Base-by-base conservation (phyloP, 2,113 vertebrate species). In the Erpornis zantholeuca region DNA sequence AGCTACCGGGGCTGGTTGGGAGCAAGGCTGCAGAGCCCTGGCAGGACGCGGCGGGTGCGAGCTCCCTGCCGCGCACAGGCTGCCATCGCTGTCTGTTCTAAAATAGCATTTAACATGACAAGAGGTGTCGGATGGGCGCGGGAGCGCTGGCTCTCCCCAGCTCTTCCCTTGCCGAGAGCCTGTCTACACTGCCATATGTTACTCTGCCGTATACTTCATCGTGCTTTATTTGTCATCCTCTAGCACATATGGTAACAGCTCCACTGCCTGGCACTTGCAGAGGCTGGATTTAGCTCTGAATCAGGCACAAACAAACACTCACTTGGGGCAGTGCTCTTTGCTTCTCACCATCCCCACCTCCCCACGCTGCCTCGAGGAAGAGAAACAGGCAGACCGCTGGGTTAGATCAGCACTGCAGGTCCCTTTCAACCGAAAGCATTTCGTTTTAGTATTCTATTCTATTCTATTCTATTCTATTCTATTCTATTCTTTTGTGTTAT, bases 111-210 rank as follows among this genome's bases (percentile, higher is more conserved):
- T 9, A 52, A 20, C 81, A n/a, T 11, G 90, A 78, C 15, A 9
- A 29, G 89, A 56, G 90, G 72, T 71, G 90, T 47, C 10, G 78
- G 81, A 60, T 19, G 87, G 84, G 85, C 17, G 66, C 80, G 54
- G 90, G 72, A 84, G 87, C 16, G 15, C 81, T 76, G 90, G 65
- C 93, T 93, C 73, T 91, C 65, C 92, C 8, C 3, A 31, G 75
- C 82, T 28, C 82, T 42, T 76, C 82, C 49, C 79, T 85, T n/a
- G 63, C 96, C 38, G 61, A 68, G 79, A 82, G 92, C 66, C 94
- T 70, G 92, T 94, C 95, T 96, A 24, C 44, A 8, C 80, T 82
- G 28, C 95, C 95, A 92, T 92, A 82, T 92, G 95, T 28, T 80
- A 15, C 19, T 24, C 61, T 83, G 88, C 87, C 63, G 6, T 54